These are phyloP conservation scores for Triops longicaudatus DNA, from an alignment of 1,140 invertebrate genomes.

Conservation along the genomic window DNA sequence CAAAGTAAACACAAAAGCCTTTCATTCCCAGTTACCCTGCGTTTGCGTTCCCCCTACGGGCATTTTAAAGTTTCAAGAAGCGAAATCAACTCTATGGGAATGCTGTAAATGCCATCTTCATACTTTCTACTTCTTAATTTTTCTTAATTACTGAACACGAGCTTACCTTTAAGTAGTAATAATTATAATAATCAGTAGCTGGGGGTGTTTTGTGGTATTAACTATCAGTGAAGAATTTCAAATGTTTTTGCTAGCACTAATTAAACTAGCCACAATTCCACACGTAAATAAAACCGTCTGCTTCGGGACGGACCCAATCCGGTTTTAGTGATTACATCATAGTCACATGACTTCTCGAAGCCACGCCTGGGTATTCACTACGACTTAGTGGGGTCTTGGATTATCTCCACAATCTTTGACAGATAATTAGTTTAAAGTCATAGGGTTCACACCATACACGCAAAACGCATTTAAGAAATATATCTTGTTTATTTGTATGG, in stretches of 20 bases:
- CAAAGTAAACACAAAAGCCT: background rate
- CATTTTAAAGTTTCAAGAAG: background rate
- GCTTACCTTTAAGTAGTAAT: background rate
- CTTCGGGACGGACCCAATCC: background rate
- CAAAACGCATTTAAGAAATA: too few species aligned
- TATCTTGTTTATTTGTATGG: background rate
- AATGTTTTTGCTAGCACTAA: background rate
- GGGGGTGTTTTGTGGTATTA: background rate
- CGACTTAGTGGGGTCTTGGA: background rate
- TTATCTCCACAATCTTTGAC: background rate
- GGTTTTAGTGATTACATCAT: background rate
- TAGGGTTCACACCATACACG: too few species aligned
- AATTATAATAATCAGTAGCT: background rate
- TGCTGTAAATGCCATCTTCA: background rate
- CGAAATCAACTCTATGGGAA: background rate
- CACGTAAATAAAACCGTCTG: constrained; percentile 11
- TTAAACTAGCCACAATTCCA: background rate
- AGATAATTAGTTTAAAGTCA: too few species aligned
- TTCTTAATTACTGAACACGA: background rate
- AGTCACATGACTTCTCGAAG: background rate
- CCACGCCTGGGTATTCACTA: background rate
- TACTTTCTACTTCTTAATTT: background rate
- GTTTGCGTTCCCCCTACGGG: background rate
- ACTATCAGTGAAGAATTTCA: background rate
- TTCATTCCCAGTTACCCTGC: background rate